These are phyloP conservation scores for Botia almorhae DNA, from an alignment of 2,797 vertebrate species.

Conservation along the genomic window DNA sequence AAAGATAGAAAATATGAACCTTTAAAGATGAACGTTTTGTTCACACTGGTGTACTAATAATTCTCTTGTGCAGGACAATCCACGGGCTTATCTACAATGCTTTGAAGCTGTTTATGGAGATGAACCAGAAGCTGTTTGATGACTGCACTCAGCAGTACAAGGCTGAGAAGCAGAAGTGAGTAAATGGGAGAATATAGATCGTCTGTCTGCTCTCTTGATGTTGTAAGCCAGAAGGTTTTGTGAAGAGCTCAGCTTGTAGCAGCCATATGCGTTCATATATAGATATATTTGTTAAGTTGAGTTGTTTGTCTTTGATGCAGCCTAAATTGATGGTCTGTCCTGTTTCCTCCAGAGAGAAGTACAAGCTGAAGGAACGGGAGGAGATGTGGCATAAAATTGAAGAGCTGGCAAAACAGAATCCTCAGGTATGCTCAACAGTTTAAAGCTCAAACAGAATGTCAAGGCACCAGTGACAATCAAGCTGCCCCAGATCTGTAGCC, in stretches of 20 bases:
- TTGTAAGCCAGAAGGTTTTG: neutral
- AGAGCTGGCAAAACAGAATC: conserved; percentile 89
- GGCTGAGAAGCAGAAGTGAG: conserved; percentile 96
- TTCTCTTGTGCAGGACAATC: conserved; percentile 84
- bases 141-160: conserved; percentile 98
- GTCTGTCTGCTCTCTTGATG: neutral
- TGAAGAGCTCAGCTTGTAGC: neutral
- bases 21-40: neutral
- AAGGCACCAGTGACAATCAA: no score
- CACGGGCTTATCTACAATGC: conserved; percentile 98
- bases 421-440: conserved; percentile 80
- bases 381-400: conserved; percentile 96
- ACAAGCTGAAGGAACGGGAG: conserved; percentile 93
- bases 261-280: neutral
- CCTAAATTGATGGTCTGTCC: conserved; percentile 29
- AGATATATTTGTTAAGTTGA: neutral
- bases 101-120: conserved; percentile 98
- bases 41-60: neutral
- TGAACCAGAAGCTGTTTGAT: conserved; percentile 99
- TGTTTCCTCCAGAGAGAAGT: conserved; percentile 83
- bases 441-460: neutral
- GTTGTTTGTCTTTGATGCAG: neutral
- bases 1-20: neutral
- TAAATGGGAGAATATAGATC: conserved; percentile 13
- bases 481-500: no score